Conservation (phyloP, 2,113 vertebrate genomes). For the Excalfactoria chinensis region DNA sequence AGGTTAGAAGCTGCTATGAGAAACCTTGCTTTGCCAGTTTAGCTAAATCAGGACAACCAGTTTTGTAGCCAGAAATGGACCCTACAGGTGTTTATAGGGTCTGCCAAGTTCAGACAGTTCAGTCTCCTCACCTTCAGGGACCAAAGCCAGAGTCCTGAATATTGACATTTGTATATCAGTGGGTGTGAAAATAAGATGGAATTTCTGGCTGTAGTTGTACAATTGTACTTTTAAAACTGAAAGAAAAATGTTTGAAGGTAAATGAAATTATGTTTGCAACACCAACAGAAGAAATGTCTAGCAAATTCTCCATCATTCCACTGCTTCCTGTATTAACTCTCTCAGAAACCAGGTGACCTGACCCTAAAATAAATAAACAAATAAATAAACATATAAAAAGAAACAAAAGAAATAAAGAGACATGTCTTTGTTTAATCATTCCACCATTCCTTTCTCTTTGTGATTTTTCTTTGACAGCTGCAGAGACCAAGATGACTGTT, state of each 20-base stretch:
- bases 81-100: not conserved
- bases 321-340: not conserved
- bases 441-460: not conserved
- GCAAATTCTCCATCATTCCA: not conserved
- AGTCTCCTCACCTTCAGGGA: not conserved
- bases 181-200: not conserved
- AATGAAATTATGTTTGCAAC: not conserved
- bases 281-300: not conserved
- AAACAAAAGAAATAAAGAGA: not conserved
- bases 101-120: not conserved
- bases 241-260: fast-evolving
- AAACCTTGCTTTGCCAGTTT: not conserved
- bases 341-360: not conserved
- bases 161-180: not conserved
- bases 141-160: not conserved
- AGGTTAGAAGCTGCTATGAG: not conserved
- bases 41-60: not conserved
- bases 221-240: not conserved
- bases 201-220: not conserved
- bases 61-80: too few species aligned
- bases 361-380: not conserved
- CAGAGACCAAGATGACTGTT: not conserved
- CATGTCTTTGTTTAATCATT: not conserved
- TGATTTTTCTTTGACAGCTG: not conserved
- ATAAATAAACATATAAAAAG: not conserved